Percentiles rank a stretch among this genome's conserved stretches.
Evolutionary conservation across 2,797 vertebrate genomes (phyloP).

Genomic region (Mionectes olivaceus): DNA sequence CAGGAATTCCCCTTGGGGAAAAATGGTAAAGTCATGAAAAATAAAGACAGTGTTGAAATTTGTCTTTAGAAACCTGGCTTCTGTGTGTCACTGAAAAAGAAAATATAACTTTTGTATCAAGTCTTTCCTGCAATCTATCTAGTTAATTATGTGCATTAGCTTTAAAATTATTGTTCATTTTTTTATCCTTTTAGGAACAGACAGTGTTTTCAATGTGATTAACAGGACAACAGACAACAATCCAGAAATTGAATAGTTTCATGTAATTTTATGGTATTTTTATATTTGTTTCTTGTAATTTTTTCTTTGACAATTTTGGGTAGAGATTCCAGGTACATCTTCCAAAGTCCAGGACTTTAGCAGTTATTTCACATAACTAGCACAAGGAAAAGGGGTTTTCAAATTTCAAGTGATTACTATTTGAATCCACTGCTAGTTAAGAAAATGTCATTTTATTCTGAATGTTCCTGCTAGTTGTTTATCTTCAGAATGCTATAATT

Average conservation of each 20-base stretch:
- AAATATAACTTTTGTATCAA: fast-evolving
- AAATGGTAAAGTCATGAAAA: neutral
- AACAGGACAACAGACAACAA: neutral
- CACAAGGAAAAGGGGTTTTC: neutral
- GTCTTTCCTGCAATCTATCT: neutral
- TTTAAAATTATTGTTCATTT: neutral
- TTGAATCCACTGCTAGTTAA: neutral
- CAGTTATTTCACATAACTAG: neutral
- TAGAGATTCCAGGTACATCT: neutral
- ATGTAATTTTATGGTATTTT: neutral
- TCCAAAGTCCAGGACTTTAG: neutral
- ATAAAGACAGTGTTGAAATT: neutral
- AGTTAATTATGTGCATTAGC: neutral
- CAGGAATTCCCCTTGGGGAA: neutral
- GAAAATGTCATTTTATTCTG: neutral
- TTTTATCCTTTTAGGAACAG: neutral
- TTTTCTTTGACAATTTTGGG: neutral
- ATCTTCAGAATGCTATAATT: neutral
- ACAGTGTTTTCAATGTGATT: neutral
- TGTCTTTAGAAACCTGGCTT: neutral
- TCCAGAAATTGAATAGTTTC: neutral
- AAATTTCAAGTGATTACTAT: neutral
- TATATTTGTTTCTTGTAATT: neutral
- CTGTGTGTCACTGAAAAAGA: neutral
- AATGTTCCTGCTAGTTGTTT: neutral